These are phyloP conservation scores for Callithrix jacchus DNA, from an alignment of 2,113 vertebrate species.

Conservation along the genomic window DNA sequence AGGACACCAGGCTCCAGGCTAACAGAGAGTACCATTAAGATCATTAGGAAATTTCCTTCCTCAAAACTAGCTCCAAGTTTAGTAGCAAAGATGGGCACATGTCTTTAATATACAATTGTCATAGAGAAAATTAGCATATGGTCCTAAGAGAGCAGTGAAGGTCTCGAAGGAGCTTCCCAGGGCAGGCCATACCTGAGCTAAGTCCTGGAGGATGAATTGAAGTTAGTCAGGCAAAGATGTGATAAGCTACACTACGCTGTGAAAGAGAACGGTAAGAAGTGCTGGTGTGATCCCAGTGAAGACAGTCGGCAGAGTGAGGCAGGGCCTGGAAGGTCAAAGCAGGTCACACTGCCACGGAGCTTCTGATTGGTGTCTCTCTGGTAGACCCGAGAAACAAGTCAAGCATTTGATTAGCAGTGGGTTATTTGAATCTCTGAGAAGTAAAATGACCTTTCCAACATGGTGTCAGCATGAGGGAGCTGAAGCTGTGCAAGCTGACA, in stretches of 20 bases:
- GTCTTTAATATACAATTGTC: not conserved
- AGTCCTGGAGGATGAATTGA: too few species aligned
- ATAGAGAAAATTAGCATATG: not conserved
- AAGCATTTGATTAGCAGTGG: too few species aligned
- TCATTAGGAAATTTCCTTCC: not conserved
- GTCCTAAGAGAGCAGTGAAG: not conserved
- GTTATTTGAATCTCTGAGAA: not conserved
- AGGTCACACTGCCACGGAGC: rapidly evolving
- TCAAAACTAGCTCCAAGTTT: not conserved
- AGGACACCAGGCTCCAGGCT: not conserved
- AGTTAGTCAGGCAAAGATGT: not conserved
- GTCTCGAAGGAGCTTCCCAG: not conserved
- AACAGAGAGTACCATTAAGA: not conserved
- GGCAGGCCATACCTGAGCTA: not conserved
- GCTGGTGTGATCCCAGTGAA: not conserved
- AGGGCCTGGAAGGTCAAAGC: rapidly evolving
- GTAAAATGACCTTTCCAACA: not conserved
- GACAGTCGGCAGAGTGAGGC: too few species aligned
- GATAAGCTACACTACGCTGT: not conserved
- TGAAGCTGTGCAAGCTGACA: not conserved
- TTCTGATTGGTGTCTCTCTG: not conserved
- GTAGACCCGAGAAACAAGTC: rapidly evolving
- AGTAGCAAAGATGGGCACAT: not conserved
- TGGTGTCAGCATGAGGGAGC: not conserved
- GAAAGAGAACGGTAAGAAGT: not conserved